These are phyloP conservation scores for Cardiocondyla obscurior DNA, from an alignment of 1,140 invertebrate species.

Conservation along the genomic window DNA sequence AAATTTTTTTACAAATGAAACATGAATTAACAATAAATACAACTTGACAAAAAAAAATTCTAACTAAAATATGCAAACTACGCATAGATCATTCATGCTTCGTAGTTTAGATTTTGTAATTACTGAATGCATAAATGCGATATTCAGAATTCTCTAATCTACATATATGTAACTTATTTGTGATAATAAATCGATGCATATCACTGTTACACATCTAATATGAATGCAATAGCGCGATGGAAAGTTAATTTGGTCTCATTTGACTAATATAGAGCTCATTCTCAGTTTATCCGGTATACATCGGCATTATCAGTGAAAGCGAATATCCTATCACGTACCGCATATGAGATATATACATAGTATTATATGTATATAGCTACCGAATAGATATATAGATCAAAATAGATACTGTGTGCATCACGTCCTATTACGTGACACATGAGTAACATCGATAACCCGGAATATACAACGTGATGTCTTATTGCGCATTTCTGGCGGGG, in stretches of 20 bases:
- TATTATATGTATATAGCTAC: slow-evolving; percentile 30
- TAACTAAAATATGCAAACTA: not conserved
- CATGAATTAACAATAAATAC: too few relatives aligned
- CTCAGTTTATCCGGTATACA: slow-evolving; percentile 9
- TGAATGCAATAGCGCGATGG: not conserved
- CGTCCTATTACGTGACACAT: slow-evolving; percentile 35
- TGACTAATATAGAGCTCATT: slow-evolving; percentile 44
- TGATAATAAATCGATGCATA: not conserved
- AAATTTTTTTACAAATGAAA: too few relatives aligned
- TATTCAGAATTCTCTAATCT: not conserved
- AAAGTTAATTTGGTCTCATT: slow-evolving; percentile 11
- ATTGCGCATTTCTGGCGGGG: not conserved
- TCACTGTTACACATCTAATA: not conserved
- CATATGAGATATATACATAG: slow-evolving; percentile 24
- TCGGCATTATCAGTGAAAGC: slow-evolving; percentile 31
- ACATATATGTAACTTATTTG: not conserved
- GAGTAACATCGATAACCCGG: slow-evolving; percentile 9
- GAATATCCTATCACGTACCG: slow-evolving; percentile 31
- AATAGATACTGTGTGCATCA: slow-evolving; percentile 41
- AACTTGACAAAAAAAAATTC: too few relatives aligned
- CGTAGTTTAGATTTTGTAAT: not conserved
- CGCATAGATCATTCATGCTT: too few relatives aligned
- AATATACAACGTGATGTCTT: slow-evolving; percentile 11
- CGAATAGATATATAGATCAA: slow-evolving; percentile 39
- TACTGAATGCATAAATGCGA: not conserved